Evolutionary conservation across 2,888 invertebrate species (phyloP), one percentile per base, ranked within the genome.

Genomic region (Spicauda simplicius): DNA sequence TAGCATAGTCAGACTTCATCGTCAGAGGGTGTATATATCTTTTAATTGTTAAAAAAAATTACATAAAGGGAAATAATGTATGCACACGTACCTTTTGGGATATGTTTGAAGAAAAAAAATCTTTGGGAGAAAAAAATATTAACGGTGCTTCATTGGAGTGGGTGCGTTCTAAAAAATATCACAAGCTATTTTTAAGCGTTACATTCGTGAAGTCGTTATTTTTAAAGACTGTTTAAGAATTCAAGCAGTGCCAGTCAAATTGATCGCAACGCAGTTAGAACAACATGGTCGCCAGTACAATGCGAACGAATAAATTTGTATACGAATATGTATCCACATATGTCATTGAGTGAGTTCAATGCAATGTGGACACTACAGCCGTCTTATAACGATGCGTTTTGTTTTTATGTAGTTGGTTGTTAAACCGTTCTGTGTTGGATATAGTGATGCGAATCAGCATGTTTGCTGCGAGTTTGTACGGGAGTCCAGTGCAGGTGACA

Each of bases 401-500:
- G 16, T 4, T 54, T 63, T 66, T 12, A 11, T 6, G 2, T n/a
- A 12, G 14, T 3, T 56, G 65, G 67, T 56, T 45, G 72, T 70
- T 77, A 76, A 70, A 77, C 70, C 76, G 73, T 82, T 85, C 78
- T 71, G 58, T 72, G 69, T 64, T 68, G 63, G 12, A 68, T 71
- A 69, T 79, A 78, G 82, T 85, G 90, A 92, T 91, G 88, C 79
- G 84, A 91, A 92, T 91, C 91, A 86, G 84, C 82, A 85, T 91
- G 88, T 90, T 87, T 82, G 80, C 84, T 83, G 84, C 86, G 80
- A 84, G 82, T 81, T 80, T 81, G 86, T 91, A 91, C 92, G 84
- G 93, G 91, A 93, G 93, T 92, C 91, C 81, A 87, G 85, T 86
- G 82, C 84, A 84, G 85, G 92, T 92, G 93, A 93, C 93, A 93